These are phyloP conservation scores for Microctenopoma stevenorrisi DNA, from an alignment of 2,797 vertebrate genomes.

Conservation along the genomic window DNA sequence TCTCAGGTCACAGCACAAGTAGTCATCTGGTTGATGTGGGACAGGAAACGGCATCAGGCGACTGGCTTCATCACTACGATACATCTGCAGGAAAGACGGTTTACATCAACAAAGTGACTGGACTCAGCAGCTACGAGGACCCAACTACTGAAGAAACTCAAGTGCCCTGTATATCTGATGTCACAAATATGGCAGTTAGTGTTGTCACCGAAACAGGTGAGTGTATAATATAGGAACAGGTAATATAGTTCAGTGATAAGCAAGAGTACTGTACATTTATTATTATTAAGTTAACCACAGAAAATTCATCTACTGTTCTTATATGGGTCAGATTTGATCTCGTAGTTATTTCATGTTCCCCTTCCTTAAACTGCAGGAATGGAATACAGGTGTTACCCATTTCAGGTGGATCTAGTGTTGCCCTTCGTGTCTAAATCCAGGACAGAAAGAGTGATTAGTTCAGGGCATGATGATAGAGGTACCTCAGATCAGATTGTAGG, in stretches of 20 bases:
- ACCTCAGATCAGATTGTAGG: constrained; percentile 48
- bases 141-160: constrained; percentile 76
- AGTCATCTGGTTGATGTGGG: constrained; percentile 15
- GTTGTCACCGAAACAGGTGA: constrained; percentile 89
- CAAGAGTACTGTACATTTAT: not conserved
- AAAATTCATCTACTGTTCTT: not conserved
- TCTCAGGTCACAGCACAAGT: constrained; percentile 3
- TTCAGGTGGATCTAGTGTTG: constrained; percentile 90
- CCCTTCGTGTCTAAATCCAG: constrained; percentile 92
- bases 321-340: constrained; percentile 1
- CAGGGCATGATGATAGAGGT: constrained; percentile 87
- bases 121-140: constrained; percentile 89
- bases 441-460: constrained; percentile 83
- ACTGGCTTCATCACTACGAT: constrained; percentile 92
- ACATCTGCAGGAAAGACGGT: constrained; percentile 83
- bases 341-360: constrained; percentile 28
- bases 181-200: constrained; percentile 91
- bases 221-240: constrained; percentile 3
- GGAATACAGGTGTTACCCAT: constrained; percentile 94
- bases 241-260: not conserved
- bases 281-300: not conserved
- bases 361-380: constrained; percentile 84
- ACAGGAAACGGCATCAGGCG: constrained; percentile 52
- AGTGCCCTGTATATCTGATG: constrained; percentile 85
- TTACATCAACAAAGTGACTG: constrained; percentile 92